Evolutionary conservation across 2,113 vertebrate species (phyloP).

Genomic region (Elephantulus edwardii): DNA sequence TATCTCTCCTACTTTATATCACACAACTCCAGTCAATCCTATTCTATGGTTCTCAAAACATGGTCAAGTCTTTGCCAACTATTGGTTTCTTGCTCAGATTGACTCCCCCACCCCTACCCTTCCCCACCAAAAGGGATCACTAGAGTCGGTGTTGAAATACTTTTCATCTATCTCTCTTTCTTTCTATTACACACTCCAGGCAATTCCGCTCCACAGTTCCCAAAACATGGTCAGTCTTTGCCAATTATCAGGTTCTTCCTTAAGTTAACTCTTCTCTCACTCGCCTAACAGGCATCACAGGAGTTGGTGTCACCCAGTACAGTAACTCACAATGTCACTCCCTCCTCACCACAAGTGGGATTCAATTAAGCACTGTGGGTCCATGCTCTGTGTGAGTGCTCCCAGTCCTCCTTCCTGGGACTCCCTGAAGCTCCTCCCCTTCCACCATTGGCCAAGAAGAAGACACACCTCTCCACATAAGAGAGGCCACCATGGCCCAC

Average conservation of each 20-base stretch:
- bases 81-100: background rate
- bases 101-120: background rate
- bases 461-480: background rate
- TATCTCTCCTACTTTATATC: background rate
- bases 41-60: background rate
- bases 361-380: no score
- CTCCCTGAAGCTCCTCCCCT: background rate
- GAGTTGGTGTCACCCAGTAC: background rate
- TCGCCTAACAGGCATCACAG: background rate
- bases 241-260: background rate
- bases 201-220: background rate
- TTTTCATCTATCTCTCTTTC: no score
- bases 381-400: no score
- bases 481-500: no score
- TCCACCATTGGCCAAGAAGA: background rate
- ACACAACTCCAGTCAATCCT: background rate
- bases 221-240: background rate
- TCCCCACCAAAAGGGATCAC: no score
- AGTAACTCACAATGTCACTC: background rate
- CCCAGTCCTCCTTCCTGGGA: no score
- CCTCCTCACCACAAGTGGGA: no score
- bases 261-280: background rate
- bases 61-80: background rate
- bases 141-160: no score
- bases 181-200: no score